A percentile compares a stretch with the other conserved stretches of the same genome.
phyloP scores from a whole-genome alignment of 2,888 invertebrate genomes.

The Xestia sexstrigata region DNA sequence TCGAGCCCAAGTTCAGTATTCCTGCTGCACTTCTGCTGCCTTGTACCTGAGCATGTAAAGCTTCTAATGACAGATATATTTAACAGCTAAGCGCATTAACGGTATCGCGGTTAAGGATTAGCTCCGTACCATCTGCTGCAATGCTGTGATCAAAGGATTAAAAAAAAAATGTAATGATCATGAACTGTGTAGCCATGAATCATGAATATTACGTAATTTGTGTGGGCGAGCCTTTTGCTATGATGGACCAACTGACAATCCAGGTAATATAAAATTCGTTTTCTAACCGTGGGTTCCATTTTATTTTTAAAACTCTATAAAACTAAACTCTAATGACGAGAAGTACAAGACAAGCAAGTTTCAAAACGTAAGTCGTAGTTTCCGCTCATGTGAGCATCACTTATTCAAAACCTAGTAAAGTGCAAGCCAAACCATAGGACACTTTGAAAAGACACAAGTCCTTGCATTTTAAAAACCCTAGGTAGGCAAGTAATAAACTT shows the following conservation, averaged over 20 bases:
- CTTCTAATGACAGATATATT: slow-evolving; percentile 15
- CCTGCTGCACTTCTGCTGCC: slow-evolving; percentile 1
- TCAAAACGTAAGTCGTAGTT: not conserved
- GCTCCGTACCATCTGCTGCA: slow-evolving; percentile 10
- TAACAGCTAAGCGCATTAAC: slow-evolving; percentile 38
- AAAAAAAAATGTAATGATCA: not conserved
- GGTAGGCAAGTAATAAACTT: not conserved
- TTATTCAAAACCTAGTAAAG: slow-evolving; percentile 11
- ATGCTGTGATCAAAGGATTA: not conserved
- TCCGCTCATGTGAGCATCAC: not conserved
- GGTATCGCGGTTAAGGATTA: slow-evolving; percentile 36
- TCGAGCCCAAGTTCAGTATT: not conserved
- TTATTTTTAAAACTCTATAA: not conserved
- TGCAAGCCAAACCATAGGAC: not conserved
- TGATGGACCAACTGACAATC: not conserved
- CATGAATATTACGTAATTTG: not conserved
- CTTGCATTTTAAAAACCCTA: not conserved
- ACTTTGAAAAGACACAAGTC: not conserved
- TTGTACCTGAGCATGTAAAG: slow-evolving; percentile 8
- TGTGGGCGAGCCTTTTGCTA: not conserved
- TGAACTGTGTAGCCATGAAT: not conserved
- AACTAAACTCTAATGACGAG: not conserved
- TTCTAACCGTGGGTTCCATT: not conserved
- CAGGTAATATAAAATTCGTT: not conserved
- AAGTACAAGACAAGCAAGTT: not conserved